Conservation (phyloP, 2,113 vertebrate species). For the Leptobrachium ailaonicum region DNA sequence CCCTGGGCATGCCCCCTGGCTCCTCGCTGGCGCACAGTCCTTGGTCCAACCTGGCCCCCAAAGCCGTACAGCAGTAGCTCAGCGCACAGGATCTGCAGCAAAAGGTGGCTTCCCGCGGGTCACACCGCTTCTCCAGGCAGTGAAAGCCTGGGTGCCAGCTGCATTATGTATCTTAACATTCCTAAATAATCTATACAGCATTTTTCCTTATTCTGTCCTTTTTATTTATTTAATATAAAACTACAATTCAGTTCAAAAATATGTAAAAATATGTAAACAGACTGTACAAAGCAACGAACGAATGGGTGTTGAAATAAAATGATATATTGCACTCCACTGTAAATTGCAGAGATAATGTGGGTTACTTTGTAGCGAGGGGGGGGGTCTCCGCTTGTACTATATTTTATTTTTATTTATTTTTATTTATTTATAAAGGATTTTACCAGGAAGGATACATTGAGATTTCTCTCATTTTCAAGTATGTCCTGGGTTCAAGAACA, state of each 20-base stretch:
- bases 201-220: slow-evolving; percentile 48
- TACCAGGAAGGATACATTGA: too few species aligned
- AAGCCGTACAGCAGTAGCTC: too few species aligned
- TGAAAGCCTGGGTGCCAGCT: too few species aligned
- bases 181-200: slow-evolving; percentile 56
- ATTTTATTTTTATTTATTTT: too few species aligned
- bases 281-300: slow-evolving; percentile 73
- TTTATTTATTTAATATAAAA: slow-evolving; percentile 74
- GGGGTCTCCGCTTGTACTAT: too few species aligned
- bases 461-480: too few species aligned
- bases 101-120: too few species aligned
- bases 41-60: too few species aligned
- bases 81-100: too few species aligned
- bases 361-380: slow-evolving; percentile 9
- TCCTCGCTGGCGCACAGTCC: too few species aligned
- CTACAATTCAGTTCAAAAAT: slow-evolving; percentile 78
- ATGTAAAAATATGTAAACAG: slow-evolving; percentile 71
- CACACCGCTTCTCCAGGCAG: not conserved
- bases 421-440: too few species aligned
- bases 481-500: too few species aligned
- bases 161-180: slow-evolving; percentile 57
- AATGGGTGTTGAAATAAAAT: slow-evolving; percentile 55
- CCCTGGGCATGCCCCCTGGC: not conserved
- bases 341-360: slow-evolving; percentile 56
- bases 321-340: slow-evolving; percentile 57